Percentiles rank a stretch among this genome's conserved stretches.
Evolutionary conservation across 2,797 vertebrate species (phyloP).

Genomic region (Paratrypauchen microcephalus): DNA sequence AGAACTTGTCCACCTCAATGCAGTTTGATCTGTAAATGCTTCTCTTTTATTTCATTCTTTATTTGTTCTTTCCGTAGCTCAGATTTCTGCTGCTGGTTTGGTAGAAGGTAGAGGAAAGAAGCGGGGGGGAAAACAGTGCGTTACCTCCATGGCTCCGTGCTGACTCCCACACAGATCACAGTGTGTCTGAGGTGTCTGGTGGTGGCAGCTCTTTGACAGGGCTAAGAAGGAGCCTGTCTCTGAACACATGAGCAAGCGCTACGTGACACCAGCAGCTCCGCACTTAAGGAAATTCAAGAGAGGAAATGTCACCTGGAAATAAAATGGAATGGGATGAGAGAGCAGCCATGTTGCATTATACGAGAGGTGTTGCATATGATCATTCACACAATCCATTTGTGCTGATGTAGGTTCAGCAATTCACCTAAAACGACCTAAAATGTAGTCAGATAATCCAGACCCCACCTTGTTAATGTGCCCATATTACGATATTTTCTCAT

Average conservation of each 20-base stretch:
- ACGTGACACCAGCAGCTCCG: conserved; percentile 37
- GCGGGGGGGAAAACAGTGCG: conserved; percentile 32
- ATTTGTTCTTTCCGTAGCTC: conserved; percentile 10
- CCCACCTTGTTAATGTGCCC: too few species aligned
- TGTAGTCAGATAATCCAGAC: too few species aligned
- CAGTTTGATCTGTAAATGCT: not conserved
- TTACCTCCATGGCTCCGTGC: conserved; percentile 33
- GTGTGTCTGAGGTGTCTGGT: conserved; percentile 47
- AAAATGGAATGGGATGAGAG: conserved; percentile 28
- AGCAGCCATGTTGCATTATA: conserved; percentile 16
- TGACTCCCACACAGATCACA: conserved; percentile 57
- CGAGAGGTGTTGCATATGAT: conserved; percentile 1
- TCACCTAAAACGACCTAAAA: not conserved
- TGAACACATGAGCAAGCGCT: conserved; percentile 46
- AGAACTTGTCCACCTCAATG: not conserved
- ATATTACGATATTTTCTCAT: too few species aligned
- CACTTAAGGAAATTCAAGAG: conserved; percentile 42
- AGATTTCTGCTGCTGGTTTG: conserved; percentile 2
- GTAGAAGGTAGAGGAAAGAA: not conserved
- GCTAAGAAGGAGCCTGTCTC: conserved; percentile 65
- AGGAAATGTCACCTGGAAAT: conserved; percentile 30
- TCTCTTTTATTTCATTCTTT: not conserved
- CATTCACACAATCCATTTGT: not conserved
- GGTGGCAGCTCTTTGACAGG: conserved; percentile 64
- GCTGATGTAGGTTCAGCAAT: not conserved